Percentiles rank a stretch among this genome's conserved stretches.
Evolutionary conservation across 2,797 vertebrate species (phyloP).

Genomic region (Poeciliopsis infans): DNA sequence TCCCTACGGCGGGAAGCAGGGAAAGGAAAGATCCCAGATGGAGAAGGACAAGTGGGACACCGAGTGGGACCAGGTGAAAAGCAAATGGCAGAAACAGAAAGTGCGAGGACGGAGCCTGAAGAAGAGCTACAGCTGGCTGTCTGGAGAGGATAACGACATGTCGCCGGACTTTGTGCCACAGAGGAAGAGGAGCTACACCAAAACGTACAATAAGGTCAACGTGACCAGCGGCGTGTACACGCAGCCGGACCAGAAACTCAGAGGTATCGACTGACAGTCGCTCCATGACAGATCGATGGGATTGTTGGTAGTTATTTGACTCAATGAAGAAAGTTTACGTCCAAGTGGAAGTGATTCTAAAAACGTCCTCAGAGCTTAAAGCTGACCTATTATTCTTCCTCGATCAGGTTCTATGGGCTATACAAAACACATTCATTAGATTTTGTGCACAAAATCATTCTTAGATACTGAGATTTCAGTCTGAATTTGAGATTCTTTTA

Average conservation of each 20-base stretch:
- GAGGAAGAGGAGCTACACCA: conserved; percentile 45
- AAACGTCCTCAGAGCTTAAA: too few relatives aligned
- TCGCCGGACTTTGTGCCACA: conserved; percentile 32
- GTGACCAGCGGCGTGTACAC: conserved; percentile 22
- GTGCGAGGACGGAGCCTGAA: conserved; percentile 9
- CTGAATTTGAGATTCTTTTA: too few relatives aligned
- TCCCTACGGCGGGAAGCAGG: neutral
- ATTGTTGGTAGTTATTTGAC: neutral
- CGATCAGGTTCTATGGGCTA: too few relatives aligned
- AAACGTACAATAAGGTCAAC: conserved; percentile 27
- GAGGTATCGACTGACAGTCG: conserved; percentile 53
- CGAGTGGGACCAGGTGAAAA: neutral
- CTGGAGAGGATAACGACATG: neutral
- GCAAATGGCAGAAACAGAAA: conserved; percentile 7
- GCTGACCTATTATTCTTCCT: too few relatives aligned
- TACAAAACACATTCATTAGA: too few relatives aligned
- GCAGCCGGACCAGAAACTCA: conserved; percentile 66
- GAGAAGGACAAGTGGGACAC: fast-evolving
- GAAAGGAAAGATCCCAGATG: neutral
- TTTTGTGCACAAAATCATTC: too few relatives aligned
- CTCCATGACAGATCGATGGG: neutral
- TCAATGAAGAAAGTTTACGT: neutral
- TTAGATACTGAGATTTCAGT: too few relatives aligned
- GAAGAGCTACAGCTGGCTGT: conserved; percentile 14
- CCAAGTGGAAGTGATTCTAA: too few relatives aligned